Evolutionary conservation across 2,888 invertebrate genomes (phyloP), one percentile per base, ranked within the genome.

Genomic region (Diarsia rubi): DNA sequence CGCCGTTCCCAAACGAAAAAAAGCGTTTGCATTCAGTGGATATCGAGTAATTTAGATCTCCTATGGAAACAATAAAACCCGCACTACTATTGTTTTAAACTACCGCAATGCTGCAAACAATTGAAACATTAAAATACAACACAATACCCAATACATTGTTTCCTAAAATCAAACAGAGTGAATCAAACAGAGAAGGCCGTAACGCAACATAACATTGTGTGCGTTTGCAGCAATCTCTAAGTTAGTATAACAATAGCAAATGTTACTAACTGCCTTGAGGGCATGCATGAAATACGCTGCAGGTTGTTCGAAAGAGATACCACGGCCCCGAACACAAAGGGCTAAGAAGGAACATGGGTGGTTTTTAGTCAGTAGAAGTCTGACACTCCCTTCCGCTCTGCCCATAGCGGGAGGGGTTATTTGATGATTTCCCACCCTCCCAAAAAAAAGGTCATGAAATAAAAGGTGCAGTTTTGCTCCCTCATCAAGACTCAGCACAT

Each of bases 71-170:
- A 79, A 62, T 52, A 71, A 31, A 66, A 62, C 0, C 27, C 5
- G 9, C n/a, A 21, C 31, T 8, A 47, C 81, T 59, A 77, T 78
- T 80, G 54, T 78, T 52, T 62, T 24, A 66, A 78, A 80, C 66
- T 44, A 74, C 66, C 66, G 75, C 75, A 84, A 45, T 79, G 57
- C 73, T 24, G 44, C 63, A 77, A 79, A 77, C 49, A 45, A 24
- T 73, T 73, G 45, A 82, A 81, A 76, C 57, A 79, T 79, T 79
- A 63, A 80, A 71, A 82, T 57, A 65, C 37, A 82, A 65, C 60
- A 79, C 72, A 79, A 62, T 78, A 78, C 45, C 57, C 68, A 66
- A 78, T 78, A 82, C 79, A 69, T 73, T 78, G 79, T 83, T 68
- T 69, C 62, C 69, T 66, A 73, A 69, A 78, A 81, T 73, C 83